Conservation (phyloP, 2,797 vertebrate genomes). For the Dicrostonyx torquatus region DNA sequence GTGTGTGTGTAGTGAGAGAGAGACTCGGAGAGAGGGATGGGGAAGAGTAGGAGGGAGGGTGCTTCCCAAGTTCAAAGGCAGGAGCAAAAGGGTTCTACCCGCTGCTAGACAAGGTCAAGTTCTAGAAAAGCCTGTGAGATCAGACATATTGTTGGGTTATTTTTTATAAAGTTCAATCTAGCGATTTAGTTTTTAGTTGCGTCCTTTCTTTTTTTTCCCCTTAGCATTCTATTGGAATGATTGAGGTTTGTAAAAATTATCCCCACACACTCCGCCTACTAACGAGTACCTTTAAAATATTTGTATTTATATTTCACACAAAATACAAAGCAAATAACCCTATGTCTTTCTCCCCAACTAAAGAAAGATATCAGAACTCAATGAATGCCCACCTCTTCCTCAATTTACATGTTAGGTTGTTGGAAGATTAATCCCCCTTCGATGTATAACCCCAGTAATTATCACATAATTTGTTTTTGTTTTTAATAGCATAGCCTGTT, state of each 20-base stretch:
- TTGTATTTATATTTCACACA: conserved; percentile 1
- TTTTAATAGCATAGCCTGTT: conserved; percentile 4
- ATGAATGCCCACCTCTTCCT: not conserved
- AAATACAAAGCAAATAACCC: conserved; percentile 17
- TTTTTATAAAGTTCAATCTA: conserved; percentile 35
- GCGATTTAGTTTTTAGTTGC: not conserved
- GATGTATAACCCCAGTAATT: not conserved
- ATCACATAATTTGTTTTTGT: not conserved
- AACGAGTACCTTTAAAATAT: not conserved
- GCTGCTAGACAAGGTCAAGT: not conserved
- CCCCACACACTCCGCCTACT: not conserved
- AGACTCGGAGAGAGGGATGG: not conserved
- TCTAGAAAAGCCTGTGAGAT: not conserved
- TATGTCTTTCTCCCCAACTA: conserved; percentile 27
- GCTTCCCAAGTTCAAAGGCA: not conserved
- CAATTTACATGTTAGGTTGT: not conserved
- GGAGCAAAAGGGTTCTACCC: not conserved
- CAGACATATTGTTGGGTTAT: not conserved
- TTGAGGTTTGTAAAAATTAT: not conserved
- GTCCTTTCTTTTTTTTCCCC: not conserved
- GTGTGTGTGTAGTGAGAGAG: not conserved
- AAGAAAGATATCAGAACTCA: not conserved
- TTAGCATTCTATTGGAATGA: not conserved
- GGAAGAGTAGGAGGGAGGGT: not conserved
- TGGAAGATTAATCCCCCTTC: conserved; percentile 11